These are phyloP conservation scores for Luehdorfia chinensis DNA, from an alignment of 1,140 invertebrate genomes.

Conservation along the genomic window DNA sequence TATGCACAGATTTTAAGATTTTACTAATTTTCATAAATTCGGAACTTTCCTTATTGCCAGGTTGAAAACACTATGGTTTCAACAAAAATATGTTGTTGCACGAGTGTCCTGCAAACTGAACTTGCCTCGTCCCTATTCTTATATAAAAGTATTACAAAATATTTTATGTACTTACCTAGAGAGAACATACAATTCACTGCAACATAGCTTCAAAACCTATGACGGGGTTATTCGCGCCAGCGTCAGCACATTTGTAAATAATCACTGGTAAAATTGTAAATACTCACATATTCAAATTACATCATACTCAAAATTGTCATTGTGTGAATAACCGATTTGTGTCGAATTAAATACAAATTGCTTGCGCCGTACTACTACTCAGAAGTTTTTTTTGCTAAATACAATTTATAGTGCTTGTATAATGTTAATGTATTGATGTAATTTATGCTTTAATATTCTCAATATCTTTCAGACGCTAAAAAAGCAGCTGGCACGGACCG, in stretches of 20 bases:
- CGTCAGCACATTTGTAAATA: conserved; percentile 13
- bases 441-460: neutral
- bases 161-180: no score
- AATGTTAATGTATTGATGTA: neutral
- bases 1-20: no score
- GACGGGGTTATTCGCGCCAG: neutral
- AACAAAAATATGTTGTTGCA: no score
- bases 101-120: neutral
- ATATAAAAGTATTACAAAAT: no score
- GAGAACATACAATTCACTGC: conserved; percentile 11
- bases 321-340: neutral
- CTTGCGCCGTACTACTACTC: conserved; percentile 3
- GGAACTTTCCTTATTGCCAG: no score
- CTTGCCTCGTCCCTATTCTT: neutral
- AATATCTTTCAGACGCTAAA: conserved; percentile 54
- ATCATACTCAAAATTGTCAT: no score
- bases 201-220: neutral
- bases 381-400: conserved; percentile 4
- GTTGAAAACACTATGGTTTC: no score
- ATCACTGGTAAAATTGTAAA: conserved; percentile 3
- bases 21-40: no score
- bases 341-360: conserved; percentile 2
- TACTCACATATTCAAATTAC: no score
- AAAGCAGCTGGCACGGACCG: conserved; percentile 52
- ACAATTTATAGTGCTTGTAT: neutral